Percentiles rank a stretch among this genome's conserved stretches.
phyloP scores from a whole-genome alignment of 2,888 invertebrate species.

The Cosmopolites sordidus region DNA sequence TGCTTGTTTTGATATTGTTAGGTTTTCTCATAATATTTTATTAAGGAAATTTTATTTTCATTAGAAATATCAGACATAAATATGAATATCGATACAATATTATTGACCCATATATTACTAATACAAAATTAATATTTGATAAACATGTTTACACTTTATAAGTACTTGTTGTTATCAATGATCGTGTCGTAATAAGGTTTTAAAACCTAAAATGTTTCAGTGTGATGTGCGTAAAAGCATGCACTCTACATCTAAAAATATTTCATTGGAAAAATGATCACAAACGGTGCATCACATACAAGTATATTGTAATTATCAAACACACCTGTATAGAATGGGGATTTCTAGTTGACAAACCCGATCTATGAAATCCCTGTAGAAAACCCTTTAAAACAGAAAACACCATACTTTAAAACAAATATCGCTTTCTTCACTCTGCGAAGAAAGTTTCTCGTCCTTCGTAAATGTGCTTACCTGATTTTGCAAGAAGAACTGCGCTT shows the following conservation, averaged over 20 bases:
- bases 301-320: conserved; percentile 21
- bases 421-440: too few species aligned
- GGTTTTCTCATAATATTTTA: too few species aligned
- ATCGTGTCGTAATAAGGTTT: neutral
- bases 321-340: conserved; percentile 53
- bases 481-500: conserved; percentile 71
- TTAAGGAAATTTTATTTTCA: neutral
- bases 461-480: conserved; percentile 57
- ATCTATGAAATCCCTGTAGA: conserved; percentile 51
- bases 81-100: neutral
- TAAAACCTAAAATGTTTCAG: too few species aligned
- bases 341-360: conserved; percentile 48
- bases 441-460: too few species aligned
- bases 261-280: neutral
- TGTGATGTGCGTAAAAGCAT: conserved; percentile 8
- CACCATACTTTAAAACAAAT: too few species aligned
- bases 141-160: conserved; percentile 11
- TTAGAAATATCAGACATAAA: neutral
- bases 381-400: conserved; percentile 45
- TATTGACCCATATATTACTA: conserved; percentile 12
- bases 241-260: neutral
- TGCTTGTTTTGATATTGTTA: too few species aligned
- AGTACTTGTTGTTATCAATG: neutral
- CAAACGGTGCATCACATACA: neutral
- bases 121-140: conserved; percentile 2